Evolutionary conservation across 1,140 invertebrate genomes (phyloP).

Genomic region (Drosophila aff.): DNA sequence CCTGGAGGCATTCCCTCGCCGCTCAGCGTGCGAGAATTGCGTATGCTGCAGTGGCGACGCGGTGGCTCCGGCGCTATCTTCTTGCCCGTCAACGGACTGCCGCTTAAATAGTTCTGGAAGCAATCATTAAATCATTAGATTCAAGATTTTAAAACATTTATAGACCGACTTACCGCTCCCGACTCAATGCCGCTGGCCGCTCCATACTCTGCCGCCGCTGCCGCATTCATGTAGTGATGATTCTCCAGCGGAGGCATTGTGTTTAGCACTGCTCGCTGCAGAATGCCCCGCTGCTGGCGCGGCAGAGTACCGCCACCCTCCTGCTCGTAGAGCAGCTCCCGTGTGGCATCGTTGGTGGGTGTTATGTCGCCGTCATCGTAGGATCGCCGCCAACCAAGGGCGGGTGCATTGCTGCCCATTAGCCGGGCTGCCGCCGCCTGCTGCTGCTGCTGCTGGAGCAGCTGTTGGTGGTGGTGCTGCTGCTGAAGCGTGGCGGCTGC

Average conservation of each 20-base stretch:
- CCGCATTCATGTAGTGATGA: conserved; percentile 82
- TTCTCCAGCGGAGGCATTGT: conserved; percentile 81
- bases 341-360: conserved; percentile 92
- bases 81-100: conserved; percentile 89
- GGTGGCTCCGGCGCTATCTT: conserved; percentile 94
- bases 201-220: conserved; percentile 80
- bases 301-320: conserved; percentile 93
- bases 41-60: conserved; percentile 89
- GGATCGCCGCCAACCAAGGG: conserved; percentile 90
- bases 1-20: conserved; percentile 42
- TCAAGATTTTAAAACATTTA: neutral
- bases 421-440: conserved; percentile 70
- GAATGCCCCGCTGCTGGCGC: conserved; percentile 88
- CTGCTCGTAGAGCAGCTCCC: conserved; percentile 85
- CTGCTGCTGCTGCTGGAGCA: conserved; percentile 66
- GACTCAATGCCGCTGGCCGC: conserved; percentile 61
- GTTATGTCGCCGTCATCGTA: conserved; percentile 96
- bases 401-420: conserved; percentile 72
- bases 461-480: conserved; percentile 74
- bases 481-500: conserved; percentile 84
- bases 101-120: conserved; percentile 69
- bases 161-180: conserved; percentile 48
- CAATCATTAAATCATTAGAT: neutral
- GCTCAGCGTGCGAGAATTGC: conserved; percentile 77
- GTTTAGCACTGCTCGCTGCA: conserved; percentile 77